phyloP scores from a whole-genome alignment of 2,797 vertebrate species.

The Rhinogobio ventralis region DNA sequence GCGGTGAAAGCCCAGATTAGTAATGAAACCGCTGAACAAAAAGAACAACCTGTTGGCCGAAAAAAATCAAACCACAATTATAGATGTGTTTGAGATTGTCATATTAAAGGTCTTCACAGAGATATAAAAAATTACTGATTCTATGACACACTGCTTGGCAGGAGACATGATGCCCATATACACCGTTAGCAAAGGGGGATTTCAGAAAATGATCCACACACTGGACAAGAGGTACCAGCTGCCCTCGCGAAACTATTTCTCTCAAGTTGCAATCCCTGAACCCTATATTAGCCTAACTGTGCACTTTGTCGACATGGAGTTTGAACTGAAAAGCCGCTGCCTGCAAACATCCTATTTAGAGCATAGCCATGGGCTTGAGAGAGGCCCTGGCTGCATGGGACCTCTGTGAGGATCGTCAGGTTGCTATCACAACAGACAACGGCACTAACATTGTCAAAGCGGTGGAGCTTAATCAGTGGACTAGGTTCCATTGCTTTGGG shows the following conservation, averaged over 20 bases:
- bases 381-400: not conserved
- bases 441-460: not conserved
- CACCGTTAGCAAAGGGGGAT: conserved; percentile 11
- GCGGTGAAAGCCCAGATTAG: not conserved
- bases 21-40: not conserved
- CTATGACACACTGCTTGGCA: not conserved
- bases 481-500: conserved; percentile 13
- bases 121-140: not conserved
- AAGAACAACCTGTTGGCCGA: not conserved
- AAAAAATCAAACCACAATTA: not conserved
- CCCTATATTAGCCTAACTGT: not conserved
- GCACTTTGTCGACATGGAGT: not conserved
- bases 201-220: conserved; percentile 19
- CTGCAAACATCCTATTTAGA: too few relatives aligned
- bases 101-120: not conserved
- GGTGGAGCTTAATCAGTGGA: not conserved
- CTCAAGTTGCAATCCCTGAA: conserved; percentile 7
- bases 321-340: not conserved
- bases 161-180: conserved; percentile 6
- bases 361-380: too few relatives aligned
- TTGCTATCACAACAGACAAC: not conserved
- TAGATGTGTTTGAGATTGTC: not conserved
- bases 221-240: conserved; percentile 4
- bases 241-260: not conserved
- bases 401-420: not conserved